phyloP scores from a whole-genome alignment of 2,888 invertebrate genomes.

The Meliscaeva auricollis region DNA sequence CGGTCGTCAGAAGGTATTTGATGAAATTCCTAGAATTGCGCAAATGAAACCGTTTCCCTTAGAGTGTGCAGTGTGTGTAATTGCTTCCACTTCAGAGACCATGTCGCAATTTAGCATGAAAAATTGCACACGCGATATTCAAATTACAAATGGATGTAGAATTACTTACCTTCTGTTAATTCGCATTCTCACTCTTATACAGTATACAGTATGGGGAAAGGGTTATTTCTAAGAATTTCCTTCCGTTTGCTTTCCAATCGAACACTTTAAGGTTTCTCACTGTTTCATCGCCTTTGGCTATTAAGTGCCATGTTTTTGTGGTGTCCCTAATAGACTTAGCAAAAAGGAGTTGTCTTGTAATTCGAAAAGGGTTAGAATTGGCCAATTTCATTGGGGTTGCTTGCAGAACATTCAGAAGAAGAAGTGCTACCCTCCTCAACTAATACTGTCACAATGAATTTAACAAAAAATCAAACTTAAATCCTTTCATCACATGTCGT shows the following conservation, averaged over 20 bases:
- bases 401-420: neutral
- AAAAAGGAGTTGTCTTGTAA: constrained; percentile 1
- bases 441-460: constrained; percentile 32
- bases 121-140: constrained; percentile 73
- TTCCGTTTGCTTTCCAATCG: constrained; percentile 43
- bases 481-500: constrained; percentile 45
- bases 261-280: constrained; percentile 69
- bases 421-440: constrained; percentile 19
- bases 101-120: constrained; percentile 71
- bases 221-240: constrained; percentile 61
- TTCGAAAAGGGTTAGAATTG: constrained; percentile 13
- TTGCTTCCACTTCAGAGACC: constrained; percentile 67
- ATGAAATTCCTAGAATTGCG: constrained; percentile 64
- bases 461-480: constrained; percentile 49
- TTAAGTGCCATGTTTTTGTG: constrained; percentile 46
- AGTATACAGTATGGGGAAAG: neutral
- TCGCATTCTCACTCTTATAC: neutral
- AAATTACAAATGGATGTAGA: constrained; percentile 61
- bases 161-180: constrained; percentile 10
- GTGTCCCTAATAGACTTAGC: constrained; percentile 34
- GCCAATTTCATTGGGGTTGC: neutral
- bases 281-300: constrained; percentile 37
- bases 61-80: constrained; percentile 28
- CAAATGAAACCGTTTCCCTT: constrained; percentile 45
- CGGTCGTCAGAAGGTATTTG: constrained; percentile 34